Conservation (phyloP, 2,797 vertebrate species). For the Pseudocheirus occidentalis region DNA sequence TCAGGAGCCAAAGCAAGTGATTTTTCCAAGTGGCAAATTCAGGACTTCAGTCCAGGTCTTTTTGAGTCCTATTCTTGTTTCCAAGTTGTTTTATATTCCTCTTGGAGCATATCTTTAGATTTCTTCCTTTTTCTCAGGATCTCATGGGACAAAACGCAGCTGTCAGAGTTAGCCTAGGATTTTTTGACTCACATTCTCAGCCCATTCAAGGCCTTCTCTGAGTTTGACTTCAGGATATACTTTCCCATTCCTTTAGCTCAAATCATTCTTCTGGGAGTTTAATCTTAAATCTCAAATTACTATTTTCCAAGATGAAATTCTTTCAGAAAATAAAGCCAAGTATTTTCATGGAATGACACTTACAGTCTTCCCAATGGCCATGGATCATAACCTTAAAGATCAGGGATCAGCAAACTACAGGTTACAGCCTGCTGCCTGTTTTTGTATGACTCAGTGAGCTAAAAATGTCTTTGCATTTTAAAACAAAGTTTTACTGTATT, state of each 20-base stretch:
- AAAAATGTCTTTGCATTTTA: neutral
- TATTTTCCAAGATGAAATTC: conserved; percentile 2
- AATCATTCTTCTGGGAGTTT: neutral
- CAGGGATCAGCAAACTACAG: neutral
- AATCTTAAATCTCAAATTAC: neutral
- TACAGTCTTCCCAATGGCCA: neutral
- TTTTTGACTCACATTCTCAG: neutral
- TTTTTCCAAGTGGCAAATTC: neutral
- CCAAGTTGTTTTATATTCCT: neutral
- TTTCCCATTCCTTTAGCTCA: neutral
- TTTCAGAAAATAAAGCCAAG: conserved; percentile 10
- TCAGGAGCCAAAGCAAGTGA: neutral
- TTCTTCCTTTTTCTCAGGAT: neutral
- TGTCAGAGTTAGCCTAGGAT: neutral
- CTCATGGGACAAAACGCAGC: neutral
- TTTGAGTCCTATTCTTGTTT: neutral
- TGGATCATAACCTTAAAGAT: neutral
- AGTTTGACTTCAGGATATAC: neutral
- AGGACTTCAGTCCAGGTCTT: neutral
- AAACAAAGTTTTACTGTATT: neutral
- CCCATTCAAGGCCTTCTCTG: neutral
- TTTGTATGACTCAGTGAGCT: neutral
- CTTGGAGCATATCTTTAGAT: neutral
- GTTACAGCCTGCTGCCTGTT: neutral
- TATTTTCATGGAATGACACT: neutral